Evolutionary conservation across 2,888 invertebrate genomes (phyloP), one percentile per base, ranked within the genome.

Genomic region (Rhabditoides inermis): DNA sequence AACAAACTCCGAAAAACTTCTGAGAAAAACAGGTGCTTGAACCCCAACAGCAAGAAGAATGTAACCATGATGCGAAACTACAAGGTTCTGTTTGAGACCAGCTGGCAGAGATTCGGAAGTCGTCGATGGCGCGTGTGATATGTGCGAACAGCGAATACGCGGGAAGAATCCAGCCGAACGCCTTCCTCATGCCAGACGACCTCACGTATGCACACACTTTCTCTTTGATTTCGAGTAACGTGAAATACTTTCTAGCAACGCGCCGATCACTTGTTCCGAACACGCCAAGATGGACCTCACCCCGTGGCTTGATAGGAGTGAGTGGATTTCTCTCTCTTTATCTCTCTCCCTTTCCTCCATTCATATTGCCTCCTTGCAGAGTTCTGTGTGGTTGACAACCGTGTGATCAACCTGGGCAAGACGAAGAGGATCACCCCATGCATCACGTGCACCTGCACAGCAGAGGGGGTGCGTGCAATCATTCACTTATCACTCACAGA

Each of bases 81-180:
- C 6, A 28, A 44, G 15, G 4, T 7, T 10, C 6, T 36, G 27
- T 61, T n/a, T 49, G 53, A 73, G 77, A 72, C 47, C 91, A 92
- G 83, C 79, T 91, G 15, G 78, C 80, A 0, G 88, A 90, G 77
- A 85, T 92, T 49, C 84, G 88, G 0, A 90, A 90, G 77, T 82
- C 84, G 0, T 89, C 89, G 0, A 76, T 92, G 49, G 84, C 90
- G 0, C 89, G 89, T 78, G 78, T 90, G 2, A 77, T 89, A 52
- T 92, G 92, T 73, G 87, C 88, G 61, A 92, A 91, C 79, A 84
- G 72, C 51, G 62, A 73, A 41, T 74, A 60, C 45, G 72, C 72
- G 4, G 54, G 85, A 2, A 86, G 88, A 52, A 88, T 92, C 78
- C 92, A 92, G 76, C 83, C 89, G 46, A 87, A 88, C 5, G 85